Base-by-base conservation (phyloP, 2,888 invertebrate species). In the Heliconius cydno region DNA sequence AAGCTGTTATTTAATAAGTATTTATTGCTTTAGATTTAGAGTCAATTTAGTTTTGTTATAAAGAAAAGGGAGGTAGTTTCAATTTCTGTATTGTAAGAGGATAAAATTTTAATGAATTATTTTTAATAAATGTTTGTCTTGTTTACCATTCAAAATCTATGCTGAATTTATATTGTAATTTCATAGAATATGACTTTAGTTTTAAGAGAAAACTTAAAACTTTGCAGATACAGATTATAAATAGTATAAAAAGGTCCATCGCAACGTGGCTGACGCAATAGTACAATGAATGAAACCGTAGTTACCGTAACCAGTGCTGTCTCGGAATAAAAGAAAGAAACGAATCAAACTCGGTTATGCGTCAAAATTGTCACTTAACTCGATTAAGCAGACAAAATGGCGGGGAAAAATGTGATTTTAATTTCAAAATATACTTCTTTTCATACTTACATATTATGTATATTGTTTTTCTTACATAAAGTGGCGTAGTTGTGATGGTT, bases 281-380 rank as follows among this genome's bases (percentile, higher is more conserved):
- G 6, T 28, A 70, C 13, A 46, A 46, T 70, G 70, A 70, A 70
- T 70, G 41, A 70, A 70, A 46, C 25, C 15, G 25, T 46, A 41
- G 70, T 70, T 41, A 70, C 70, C 25, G 25, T 70, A 41, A 70
- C 70, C 70, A 68, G 70, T 46, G 70, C 41, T 68, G 68, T 70
- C 70, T 70, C 70, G 3, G 41, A 70, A 41, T 41, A 25, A 68
- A 68, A 68, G 10, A 70, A 70, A 41, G 68, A 68, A 68, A 68
- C 38, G 38, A 68, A 68, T 38, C 7, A 68, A 68, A 41, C 12
- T 12, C 68, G 13, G 68, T 68, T 68, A 25, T 15, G 41, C 70
- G 70, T 41, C 41, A 41, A 41, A 6, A 68, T 10, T 70, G 41
- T 38, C 41, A 46, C 25, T 70, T 70, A 46, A 46, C 25, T 46